Evolutionary conservation across 2,113 vertebrate species (phyloP).

Genomic region (Mobula birostris): DNA sequence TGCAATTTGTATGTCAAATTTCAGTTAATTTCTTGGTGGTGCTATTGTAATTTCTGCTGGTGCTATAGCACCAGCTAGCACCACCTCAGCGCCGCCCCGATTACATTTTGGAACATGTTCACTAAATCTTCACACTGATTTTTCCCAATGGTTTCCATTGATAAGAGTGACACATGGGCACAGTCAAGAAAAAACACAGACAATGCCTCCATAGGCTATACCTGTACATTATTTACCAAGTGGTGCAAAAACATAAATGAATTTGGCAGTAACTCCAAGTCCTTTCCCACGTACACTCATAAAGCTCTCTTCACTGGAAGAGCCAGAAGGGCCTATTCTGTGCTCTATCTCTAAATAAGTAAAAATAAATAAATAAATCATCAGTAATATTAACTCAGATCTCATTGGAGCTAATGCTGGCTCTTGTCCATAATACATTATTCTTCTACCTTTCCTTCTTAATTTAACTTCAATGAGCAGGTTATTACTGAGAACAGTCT

Average conservation of each 20-base stretch:
- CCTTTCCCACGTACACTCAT: background rate
- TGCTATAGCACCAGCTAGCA: too few species aligned
- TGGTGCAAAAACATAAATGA: background rate
- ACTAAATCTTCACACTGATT: background rate
- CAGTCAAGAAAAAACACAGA: background rate
- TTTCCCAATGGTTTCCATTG: background rate
- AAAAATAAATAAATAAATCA: too few species aligned
- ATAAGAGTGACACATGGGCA: background rate
- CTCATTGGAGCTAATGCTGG: background rate
- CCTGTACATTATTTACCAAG: background rate
- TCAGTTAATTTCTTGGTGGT: too few species aligned
- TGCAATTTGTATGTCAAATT: too few species aligned
- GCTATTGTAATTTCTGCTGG: too few species aligned
- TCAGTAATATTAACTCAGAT: background rate
- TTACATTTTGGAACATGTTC: background rate
- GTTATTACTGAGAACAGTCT: background rate
- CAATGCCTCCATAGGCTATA: background rate
- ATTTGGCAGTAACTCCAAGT: background rate
- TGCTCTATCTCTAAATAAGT: too few species aligned
- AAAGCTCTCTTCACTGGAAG: background rate
- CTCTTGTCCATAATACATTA: background rate
- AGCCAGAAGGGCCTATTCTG: too few species aligned
- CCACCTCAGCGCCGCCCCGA: too few species aligned
- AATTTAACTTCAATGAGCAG: conserved; percentile 8
- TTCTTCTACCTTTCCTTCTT: too few species aligned